These are phyloP conservation scores for Asarcornis scutulata DNA, from an alignment of 2,113 vertebrate species.

Conservation along the genomic window DNA sequence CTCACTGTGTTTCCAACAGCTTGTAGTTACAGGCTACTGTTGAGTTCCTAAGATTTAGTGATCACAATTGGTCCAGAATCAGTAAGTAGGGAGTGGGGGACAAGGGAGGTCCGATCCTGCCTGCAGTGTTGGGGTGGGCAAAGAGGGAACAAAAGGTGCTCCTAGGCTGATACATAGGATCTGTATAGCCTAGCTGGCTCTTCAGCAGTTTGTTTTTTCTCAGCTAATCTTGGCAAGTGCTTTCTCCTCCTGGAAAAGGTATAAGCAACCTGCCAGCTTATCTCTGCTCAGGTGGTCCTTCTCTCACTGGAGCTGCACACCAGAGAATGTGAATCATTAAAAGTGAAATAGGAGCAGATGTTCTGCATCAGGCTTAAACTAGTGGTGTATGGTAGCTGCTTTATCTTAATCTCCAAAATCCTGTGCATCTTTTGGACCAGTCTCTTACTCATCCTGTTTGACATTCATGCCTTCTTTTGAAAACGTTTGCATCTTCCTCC, in stretches of 20 bases:
- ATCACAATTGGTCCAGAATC: neutral
- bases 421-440: neutral
- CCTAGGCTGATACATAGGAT: neutral
- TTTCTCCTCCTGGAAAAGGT: neutral
- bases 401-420: neutral
- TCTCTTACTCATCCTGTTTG: neutral
- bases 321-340: neutral
- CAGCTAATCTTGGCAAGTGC: neutral
- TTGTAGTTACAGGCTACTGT: neutral
- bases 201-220: neutral
- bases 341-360: conserved; percentile 20
- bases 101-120: neutral
- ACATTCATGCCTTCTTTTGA: neutral
- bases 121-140: neutral
- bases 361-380: conserved; percentile 15
- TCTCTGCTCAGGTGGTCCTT: neutral
- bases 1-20: neutral
- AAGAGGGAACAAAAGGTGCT: neutral
- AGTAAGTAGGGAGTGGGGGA: fast-evolving
- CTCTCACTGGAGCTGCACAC: neutral
- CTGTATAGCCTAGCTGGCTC: neutral
- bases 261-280: neutral
- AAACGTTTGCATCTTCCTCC: neutral
- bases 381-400: neutral
- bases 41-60: neutral